Conservation (phyloP, 2,888 invertebrate species). For the Ditula angustiorana region DNA sequence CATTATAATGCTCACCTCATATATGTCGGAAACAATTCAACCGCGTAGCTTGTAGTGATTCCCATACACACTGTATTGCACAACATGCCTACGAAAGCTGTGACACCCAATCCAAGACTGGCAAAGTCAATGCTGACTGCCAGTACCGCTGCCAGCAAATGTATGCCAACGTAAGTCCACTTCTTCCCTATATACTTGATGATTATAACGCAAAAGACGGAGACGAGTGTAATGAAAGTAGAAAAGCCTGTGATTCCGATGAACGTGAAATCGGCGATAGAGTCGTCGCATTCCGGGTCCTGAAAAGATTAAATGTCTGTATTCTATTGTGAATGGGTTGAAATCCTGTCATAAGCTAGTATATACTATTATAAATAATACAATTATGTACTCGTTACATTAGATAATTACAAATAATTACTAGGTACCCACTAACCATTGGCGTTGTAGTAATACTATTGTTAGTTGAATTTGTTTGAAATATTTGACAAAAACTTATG, state of each 20-base stretch:
- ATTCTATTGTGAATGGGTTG: not conserved
- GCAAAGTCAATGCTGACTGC: constrained; percentile 18
- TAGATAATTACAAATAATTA: too few species aligned
- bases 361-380: too few species aligned
- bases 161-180: constrained; percentile 36
- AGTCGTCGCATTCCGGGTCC: constrained; percentile 32
- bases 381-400: too few species aligned
- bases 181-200: constrained; percentile 37
- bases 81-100: constrained; percentile 32
- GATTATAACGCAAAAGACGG: constrained; percentile 14
- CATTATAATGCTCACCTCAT: constrained; percentile 28
- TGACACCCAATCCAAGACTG: constrained; percentile 15
- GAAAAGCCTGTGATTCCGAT: constrained; percentile 13
- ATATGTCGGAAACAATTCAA: constrained; percentile 39
- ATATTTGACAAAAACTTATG: constrained; percentile 34
- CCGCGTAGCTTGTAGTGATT: constrained; percentile 37
- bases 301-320: not conserved
- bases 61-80: constrained; percentile 35
- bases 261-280: constrained; percentile 28
- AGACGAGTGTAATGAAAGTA: constrained; percentile 9
- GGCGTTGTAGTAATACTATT: not conserved
- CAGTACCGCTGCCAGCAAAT: constrained; percentile 5
- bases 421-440: too few species aligned
- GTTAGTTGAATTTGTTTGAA: not conserved
- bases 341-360: not conserved